A percentile compares a stretch with the other conserved stretches of the same genome.
phyloP scores from a whole-genome alignment of 2,888 invertebrate species.

The Polyommatus iphigenia region DNA sequence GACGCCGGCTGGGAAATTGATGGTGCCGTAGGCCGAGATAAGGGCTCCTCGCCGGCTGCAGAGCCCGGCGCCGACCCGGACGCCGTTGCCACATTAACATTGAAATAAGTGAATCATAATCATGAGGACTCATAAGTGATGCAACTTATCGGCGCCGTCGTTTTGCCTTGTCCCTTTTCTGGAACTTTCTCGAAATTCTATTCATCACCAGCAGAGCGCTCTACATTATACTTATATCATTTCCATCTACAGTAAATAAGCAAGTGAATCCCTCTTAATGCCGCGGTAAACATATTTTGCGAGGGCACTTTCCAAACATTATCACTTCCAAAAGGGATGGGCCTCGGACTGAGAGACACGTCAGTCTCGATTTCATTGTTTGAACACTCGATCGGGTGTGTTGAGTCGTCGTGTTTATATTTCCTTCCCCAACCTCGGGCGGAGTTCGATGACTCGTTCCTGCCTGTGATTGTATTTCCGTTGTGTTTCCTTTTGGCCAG shows the following conservation, averaged over 20 bases:
- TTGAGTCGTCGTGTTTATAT: slow-evolving; percentile 55
- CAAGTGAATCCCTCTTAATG: neutral
- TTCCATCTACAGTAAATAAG: neutral
- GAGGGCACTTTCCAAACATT: neutral
- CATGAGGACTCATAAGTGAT: slow-evolving; percentile 50
- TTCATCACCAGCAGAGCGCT: neutral
- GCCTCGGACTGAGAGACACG: slow-evolving; percentile 48
- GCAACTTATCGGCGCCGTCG: slow-evolving; percentile 44
- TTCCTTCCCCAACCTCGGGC: slow-evolving; percentile 66
- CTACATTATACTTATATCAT: neutral
- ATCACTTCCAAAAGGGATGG: slow-evolving; percentile 39
- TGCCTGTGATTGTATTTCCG: slow-evolving; percentile 67
- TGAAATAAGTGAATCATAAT: slow-evolving; percentile 56
- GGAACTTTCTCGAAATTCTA: slow-evolving; percentile 21
- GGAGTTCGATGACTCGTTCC: slow-evolving; percentile 66
- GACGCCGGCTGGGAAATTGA: neutral
- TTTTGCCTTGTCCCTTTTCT: slow-evolving; percentile 27
- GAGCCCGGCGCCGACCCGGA: slow-evolving; percentile 37
- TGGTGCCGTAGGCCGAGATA: slow-evolving; percentile 11
- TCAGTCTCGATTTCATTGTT: slow-evolving; percentile 65
- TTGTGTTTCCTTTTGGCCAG: slow-evolving; percentile 60
- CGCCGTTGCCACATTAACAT: slow-evolving; percentile 43
- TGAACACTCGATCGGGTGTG: slow-evolving; percentile 63
- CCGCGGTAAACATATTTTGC: slow-evolving; percentile 40
- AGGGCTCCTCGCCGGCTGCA: slow-evolving; percentile 33